A percentile compares a stretch with the other conserved stretches of the same genome.
Conservation (phyloP, 2,113 vertebrate species). For the Microtus oregoni region DNA sequence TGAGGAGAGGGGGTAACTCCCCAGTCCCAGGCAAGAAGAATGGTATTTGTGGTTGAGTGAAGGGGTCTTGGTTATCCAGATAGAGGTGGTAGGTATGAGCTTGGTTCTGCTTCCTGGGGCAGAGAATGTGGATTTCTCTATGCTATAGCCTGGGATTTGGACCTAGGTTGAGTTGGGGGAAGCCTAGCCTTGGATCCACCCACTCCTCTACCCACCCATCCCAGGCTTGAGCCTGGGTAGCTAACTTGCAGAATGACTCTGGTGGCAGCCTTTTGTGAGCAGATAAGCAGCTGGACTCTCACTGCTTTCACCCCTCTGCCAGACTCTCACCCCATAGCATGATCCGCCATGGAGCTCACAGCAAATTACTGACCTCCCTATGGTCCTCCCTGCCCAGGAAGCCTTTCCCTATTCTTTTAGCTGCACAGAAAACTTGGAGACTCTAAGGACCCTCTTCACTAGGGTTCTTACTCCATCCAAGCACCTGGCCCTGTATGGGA, state of each 20-base stretch:
- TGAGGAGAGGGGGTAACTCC: not conserved
- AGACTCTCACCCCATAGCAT: rapidly evolving
- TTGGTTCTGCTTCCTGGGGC: not conserved
- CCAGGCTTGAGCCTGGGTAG: not conserved
- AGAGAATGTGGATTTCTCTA: too few species aligned
- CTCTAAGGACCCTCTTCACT: not conserved
- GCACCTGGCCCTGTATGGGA: rapidly evolving
- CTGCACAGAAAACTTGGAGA: not conserved
- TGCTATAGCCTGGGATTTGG: not conserved
- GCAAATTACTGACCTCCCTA: not conserved
- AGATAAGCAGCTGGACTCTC: not conserved
- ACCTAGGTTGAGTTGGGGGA: too few species aligned
- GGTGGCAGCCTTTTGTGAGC: not conserved
- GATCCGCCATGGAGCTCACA: not conserved
- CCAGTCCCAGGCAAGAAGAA: not conserved
- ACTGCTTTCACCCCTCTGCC: not conserved
- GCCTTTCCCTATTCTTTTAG: not conserved
- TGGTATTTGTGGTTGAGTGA: rapidly evolving
- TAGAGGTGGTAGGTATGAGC: not conserved
- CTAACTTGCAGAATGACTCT: not conserved
- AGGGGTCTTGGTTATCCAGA: not conserved
- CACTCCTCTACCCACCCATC: rapidly evolving
- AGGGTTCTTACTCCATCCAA: not conserved
- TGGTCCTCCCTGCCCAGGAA: not conserved
- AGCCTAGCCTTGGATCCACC: not conserved